Evolutionary conservation across 35 echinoderm and acorn worm species (phyloP).

Genomic region (Acanthaster planci): DNA sequence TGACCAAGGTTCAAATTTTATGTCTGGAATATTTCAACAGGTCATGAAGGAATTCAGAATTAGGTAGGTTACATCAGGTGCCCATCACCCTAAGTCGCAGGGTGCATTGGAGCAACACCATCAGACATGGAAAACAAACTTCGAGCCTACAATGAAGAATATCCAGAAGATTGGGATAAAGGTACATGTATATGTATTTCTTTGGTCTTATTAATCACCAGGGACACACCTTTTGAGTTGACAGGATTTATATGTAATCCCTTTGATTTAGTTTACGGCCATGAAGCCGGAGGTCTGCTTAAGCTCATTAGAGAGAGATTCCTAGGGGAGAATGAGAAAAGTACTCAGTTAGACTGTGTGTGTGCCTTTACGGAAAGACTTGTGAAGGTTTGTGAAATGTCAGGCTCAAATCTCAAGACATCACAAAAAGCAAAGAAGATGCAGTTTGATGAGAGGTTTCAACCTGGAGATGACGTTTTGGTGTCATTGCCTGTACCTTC

Average conservation of each 20-base stretch:
- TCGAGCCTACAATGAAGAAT: too few relatives aligned
- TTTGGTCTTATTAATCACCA: too few relatives aligned
- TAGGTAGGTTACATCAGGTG: too few relatives aligned
- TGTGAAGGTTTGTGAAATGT: slow-evolving; percentile 38
- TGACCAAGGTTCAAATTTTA: too few relatives aligned
- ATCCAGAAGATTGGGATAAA: too few relatives aligned
- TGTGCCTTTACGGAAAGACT: slow-evolving; percentile 57
- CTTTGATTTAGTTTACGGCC: slow-evolving; percentile 78
- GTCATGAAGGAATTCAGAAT: too few relatives aligned
- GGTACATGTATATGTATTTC: too few relatives aligned
- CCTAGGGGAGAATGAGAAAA: slow-evolving; percentile 19
- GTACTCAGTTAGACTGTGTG: slow-evolving; percentile 72
- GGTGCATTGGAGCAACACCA: too few relatives aligned
- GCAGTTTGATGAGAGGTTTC: slow-evolving; percentile 39
- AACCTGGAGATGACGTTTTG: slow-evolving; percentile 67
- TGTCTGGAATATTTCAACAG: too few relatives aligned
- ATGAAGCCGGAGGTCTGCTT: slow-evolving; percentile 62
- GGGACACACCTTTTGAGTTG: slow-evolving; percentile 22
- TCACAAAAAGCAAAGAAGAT: slow-evolving; percentile 61
- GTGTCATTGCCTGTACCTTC: slow-evolving; percentile 51
- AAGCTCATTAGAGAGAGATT: slow-evolving; percentile 66
- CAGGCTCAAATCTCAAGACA: slow-evolving; percentile 43
- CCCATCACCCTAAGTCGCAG: too few relatives aligned
- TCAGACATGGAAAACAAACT: too few relatives aligned
- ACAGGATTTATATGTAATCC: slow-evolving; percentile 67